phyloP scores from a whole-genome alignment of 2,888 invertebrate genomes.

The Subacronicta megacephala region DNA sequence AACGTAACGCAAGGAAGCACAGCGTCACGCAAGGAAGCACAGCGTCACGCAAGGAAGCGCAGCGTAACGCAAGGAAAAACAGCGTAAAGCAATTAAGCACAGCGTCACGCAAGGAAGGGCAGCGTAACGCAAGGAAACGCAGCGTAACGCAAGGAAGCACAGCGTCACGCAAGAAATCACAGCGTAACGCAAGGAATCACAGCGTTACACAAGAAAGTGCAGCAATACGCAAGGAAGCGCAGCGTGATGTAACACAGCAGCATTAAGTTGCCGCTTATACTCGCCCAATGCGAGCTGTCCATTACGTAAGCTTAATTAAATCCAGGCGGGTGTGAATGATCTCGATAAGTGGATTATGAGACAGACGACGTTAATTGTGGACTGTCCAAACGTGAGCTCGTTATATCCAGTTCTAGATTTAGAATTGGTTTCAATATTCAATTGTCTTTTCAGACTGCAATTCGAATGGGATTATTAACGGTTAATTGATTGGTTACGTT shows the following conservation, averaged over 20 bases:
- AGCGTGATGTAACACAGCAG: not conserved
- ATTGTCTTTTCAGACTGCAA: not conserved
- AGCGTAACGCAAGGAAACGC: too few relatives aligned
- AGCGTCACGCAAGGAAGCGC: too few relatives aligned
- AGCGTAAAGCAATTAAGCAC: too few relatives aligned
- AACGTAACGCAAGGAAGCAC: too few relatives aligned
- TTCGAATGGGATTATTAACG: too few relatives aligned
- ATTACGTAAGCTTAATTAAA: conserved; percentile 54
- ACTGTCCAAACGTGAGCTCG: conserved; percentile 24
- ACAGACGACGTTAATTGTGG: conserved; percentile 43
- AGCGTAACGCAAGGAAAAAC: too few relatives aligned
- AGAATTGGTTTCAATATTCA: not conserved
- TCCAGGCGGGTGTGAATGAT: conserved; percentile 58
- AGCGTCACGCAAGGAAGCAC: too few relatives aligned
- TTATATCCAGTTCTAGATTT: conserved; percentile 28
- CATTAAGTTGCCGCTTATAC: conserved; percentile 1
- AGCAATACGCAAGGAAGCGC: too few relatives aligned
- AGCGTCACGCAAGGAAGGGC: too few relatives aligned
- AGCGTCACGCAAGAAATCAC: too few relatives aligned
- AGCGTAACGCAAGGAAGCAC: too few relatives aligned
- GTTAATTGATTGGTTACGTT: too few relatives aligned
- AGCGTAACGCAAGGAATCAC: not conserved
- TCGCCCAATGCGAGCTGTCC: not conserved
- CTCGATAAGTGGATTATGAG: conserved; percentile 62
- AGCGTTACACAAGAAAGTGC: not conserved